These are phyloP conservation scores for Peromyscus eremicus DNA, from an alignment of 2,797 vertebrate genomes.

Conservation along the genomic window DNA sequence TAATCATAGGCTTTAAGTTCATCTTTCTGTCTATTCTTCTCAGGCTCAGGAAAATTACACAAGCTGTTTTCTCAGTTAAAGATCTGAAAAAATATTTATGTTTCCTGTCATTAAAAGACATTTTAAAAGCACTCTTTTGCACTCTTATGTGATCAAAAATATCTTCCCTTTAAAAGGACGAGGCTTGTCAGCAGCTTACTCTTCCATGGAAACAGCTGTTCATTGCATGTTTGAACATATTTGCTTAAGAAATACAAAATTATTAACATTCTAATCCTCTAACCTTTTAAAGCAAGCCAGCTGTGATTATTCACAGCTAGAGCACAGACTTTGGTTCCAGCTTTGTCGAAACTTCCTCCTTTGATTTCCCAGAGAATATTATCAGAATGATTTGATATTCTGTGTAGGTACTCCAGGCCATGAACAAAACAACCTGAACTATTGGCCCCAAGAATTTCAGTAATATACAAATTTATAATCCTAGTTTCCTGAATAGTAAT, in stretches of 20 bases:
- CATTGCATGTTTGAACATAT: constrained; percentile 78
- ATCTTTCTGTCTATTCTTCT: constrained; percentile 27
- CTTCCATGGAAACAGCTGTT: constrained; percentile 75
- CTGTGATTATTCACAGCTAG: constrained; percentile 77
- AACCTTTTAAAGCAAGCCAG: constrained; percentile 80
- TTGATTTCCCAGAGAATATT: constrained; percentile 65
- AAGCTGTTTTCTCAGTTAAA: constrained; percentile 72
- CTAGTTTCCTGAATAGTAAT: constrained; percentile 2
- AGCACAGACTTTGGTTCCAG: constrained; percentile 52
- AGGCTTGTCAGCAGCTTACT: constrained; percentile 76
- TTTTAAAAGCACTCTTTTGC: constrained; percentile 68
- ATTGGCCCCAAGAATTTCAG: background rate
- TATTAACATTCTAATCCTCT: constrained; percentile 82
- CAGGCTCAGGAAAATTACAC: constrained; percentile 44
- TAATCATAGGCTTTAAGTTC: background rate
- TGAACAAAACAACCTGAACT: constrained; percentile 35
- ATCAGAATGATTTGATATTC: constrained; percentile 62
- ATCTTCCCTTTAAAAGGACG: constrained; percentile 73
- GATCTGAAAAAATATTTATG: constrained; percentile 78
- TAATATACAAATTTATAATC: background rate
- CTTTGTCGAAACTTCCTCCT: constrained; percentile 61
- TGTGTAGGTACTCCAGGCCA: background rate
- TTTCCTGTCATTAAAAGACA: constrained; percentile 73
- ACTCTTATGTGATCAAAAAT: constrained; percentile 74
- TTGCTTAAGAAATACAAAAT: constrained; percentile 84